A percentile compares a stretch with the other conserved stretches of the same genome.
These are phyloP conservation scores for Cliona cf. orientalis DNA, from an alignment of 37 sponge, comb jelly and placozoan genomes.

Conservation along the genomic window DNA sequence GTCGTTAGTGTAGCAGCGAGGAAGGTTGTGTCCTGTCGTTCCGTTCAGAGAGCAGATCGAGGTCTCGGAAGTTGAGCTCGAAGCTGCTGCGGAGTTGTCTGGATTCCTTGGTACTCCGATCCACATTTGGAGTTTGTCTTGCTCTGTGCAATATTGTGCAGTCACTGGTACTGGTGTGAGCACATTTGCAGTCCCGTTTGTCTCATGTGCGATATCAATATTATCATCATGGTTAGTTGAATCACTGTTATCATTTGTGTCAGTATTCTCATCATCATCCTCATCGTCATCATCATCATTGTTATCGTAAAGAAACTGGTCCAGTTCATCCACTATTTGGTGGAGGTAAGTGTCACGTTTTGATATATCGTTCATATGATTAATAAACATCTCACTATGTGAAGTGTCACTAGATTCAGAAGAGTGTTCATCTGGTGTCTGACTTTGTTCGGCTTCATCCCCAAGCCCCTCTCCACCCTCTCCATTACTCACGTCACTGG, in stretches of 20 bases:
- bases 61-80: neutral
- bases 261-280: neutral
- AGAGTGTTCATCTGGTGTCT: neutral
- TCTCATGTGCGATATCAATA: neutral
- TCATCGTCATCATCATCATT: neutral
- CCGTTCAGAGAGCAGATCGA: conserved; percentile 1
- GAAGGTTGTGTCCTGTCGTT: neutral
- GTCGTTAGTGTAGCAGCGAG: conserved; percentile 10
- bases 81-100: neutral
- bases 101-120: neutral
- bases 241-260: neutral
- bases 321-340: neutral
- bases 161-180: too few species aligned
- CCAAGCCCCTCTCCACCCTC: neutral
- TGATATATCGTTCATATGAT: too few species aligned
- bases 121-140: neutral
- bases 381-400: too few species aligned
- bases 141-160: neutral
- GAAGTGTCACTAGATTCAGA: too few species aligned
- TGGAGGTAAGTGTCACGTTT: neutral
- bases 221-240: neutral
- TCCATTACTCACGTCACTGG: neutral
- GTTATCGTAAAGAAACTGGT: neutral
- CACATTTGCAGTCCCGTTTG: neutral
- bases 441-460: too few species aligned